Conservation (phyloP, 2,797 vertebrate genomes). For the Calcarius lapponicus region DNA sequence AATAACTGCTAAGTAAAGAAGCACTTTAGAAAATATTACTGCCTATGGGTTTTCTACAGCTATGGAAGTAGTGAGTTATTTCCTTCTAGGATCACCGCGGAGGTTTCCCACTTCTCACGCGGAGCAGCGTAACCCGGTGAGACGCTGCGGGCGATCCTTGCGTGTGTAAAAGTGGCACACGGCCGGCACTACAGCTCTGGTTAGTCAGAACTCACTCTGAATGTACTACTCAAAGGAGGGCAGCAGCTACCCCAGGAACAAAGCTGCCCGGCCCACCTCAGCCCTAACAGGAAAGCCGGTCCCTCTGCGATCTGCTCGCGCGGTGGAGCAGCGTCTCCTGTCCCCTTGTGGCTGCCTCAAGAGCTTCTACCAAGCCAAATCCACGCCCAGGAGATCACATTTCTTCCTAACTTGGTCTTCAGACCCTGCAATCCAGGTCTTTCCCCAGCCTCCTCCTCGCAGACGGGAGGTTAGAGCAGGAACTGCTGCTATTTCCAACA, state of each 20-base stretch:
- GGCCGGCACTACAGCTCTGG: slow-evolving; percentile 14
- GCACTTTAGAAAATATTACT: slow-evolving; percentile 66
- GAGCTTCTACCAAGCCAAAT: slow-evolving; percentile 3
- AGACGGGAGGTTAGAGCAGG: background rate
- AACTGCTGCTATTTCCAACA: background rate
- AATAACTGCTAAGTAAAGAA: slow-evolving; percentile 44
- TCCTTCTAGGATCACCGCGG: background rate
- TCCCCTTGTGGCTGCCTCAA: background rate
- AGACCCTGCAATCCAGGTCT: background rate
- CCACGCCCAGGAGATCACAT: background rate
- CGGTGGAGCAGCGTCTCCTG: background rate
- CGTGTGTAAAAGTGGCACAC: background rate
- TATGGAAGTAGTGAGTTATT: background rate
- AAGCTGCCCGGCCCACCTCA: background rate
- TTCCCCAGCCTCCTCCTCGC: background rate
- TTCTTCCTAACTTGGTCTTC: background rate
- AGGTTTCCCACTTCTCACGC: slow-evolving; percentile 6
- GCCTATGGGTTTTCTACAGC: slow-evolving; percentile 49
- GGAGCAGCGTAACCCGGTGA: background rate
- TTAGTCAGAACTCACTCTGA: background rate
- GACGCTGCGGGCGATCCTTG: background rate
- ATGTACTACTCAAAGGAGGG: slow-evolving; percentile 44
- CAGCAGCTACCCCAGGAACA: background rate
- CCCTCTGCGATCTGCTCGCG: background rate
- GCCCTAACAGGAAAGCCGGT: background rate